phyloP scores from a whole-genome alignment of 30 jellyfish, hydroid and myxozoan genomes.

The Mastigias papua region DNA sequence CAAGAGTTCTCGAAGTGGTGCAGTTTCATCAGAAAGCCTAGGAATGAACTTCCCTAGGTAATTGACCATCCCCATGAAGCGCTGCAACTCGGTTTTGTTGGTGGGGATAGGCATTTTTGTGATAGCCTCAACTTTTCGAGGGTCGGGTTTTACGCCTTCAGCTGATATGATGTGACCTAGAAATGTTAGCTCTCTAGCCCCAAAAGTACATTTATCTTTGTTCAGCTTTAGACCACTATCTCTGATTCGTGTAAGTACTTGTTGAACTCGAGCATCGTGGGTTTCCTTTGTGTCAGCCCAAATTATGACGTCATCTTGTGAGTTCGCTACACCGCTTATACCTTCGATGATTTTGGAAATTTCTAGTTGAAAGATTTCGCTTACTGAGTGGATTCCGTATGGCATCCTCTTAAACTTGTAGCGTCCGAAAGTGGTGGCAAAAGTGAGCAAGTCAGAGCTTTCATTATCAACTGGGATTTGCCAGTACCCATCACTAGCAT shows the following conservation, averaged over 20 bases:
- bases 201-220: slow-evolving; percentile 23
- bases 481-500: slow-evolving; percentile 41
- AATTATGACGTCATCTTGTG: slow-evolving; percentile 52
- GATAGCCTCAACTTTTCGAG: slow-evolving; percentile 39
- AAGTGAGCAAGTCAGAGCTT: slow-evolving; percentile 38
- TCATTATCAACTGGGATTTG: slow-evolving; percentile 8
- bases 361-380: slow-evolving; percentile 37
- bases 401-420: slow-evolving; percentile 29
- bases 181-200: slow-evolving; percentile 47
- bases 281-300: slow-evolving; percentile 31
- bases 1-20: slow-evolving; percentile 48
- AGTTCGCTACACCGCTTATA: slow-evolving; percentile 19
- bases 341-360: slow-evolving; percentile 8
- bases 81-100: slow-evolving; percentile 18
- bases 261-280: slow-evolving; percentile 22
- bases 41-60: slow-evolving; percentile 40
- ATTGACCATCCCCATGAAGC: slow-evolving; percentile 33
- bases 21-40: slow-evolving; percentile 29
- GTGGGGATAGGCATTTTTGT: slow-evolving; percentile 13
- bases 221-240: slow-evolving; percentile 31
- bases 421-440: slow-evolving; percentile 47
- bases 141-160: slow-evolving; percentile 73
- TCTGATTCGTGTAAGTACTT: neutral
- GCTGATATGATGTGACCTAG: slow-evolving; percentile 60
- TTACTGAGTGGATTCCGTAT: slow-evolving; percentile 28